Evolutionary conservation across 2,113 vertebrate genomes (phyloP).

Genomic region (Grus americana): DNA sequence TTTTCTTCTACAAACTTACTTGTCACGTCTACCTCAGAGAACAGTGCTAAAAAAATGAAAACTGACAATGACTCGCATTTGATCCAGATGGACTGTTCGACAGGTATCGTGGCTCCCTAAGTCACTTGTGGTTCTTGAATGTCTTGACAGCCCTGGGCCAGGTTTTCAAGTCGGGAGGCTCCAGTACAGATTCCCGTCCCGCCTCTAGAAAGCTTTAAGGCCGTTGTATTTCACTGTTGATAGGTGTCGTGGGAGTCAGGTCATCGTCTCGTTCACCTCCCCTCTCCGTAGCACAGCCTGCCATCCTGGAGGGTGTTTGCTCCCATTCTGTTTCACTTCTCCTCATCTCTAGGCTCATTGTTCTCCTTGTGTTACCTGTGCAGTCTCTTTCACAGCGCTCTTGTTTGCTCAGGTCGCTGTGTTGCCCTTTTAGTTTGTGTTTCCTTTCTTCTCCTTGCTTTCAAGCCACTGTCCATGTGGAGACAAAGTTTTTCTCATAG

Average conservation of each 20-base stretch:
- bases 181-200: background rate
- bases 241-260: background rate
- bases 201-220: background rate
- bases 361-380: rapidly evolving
- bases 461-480: background rate
- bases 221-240: background rate
- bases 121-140: background rate
- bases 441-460: background rate
- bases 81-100: slow-evolving; percentile 78
- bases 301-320: background rate
- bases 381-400: background rate
- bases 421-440: background rate
- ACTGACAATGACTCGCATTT: slow-evolving; percentile 55
- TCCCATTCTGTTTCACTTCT: background rate
- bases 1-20: slow-evolving; percentile 67
- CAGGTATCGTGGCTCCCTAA: slow-evolving; percentile 54
- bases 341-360: rapidly evolving
- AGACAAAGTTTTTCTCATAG: background rate
- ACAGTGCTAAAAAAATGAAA: slow-evolving; percentile 78
- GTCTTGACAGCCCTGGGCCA: background rate
- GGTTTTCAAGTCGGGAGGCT: background rate
- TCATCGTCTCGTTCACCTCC: background rate
- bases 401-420: background rate
- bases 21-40: slow-evolving; percentile 73
- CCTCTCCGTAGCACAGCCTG: background rate